Percentiles rank a stretch among this genome's conserved stretches.
Evolutionary conservation across 2,888 invertebrate genomes (phyloP).

Genomic region (Oegoconia quadripuncta): DNA sequence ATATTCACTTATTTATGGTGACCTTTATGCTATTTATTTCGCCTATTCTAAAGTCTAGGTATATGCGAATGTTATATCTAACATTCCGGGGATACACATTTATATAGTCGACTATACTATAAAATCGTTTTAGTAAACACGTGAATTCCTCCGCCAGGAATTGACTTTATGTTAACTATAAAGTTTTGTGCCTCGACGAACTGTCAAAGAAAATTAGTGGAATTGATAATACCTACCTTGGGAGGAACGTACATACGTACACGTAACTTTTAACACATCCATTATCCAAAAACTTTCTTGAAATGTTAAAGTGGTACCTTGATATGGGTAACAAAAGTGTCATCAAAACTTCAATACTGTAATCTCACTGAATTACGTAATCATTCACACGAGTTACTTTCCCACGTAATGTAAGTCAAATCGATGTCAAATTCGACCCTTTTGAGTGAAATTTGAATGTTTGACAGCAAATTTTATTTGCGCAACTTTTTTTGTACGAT

Average conservation of each 20-base stretch:
- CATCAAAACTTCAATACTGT: conserved; percentile 2
- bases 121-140: no score
- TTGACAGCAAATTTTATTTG: conserved; percentile 68
- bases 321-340: conserved; percentile 15
- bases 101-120: no score
- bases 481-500: conserved; percentile 57
- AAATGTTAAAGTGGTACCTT: conserved; percentile 16
- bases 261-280: conserved; percentile 13
- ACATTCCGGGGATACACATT: no score
- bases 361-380: conserved; percentile 20
- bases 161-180: no score
- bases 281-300: conserved; percentile 13
- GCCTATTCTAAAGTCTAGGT: no score
- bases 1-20: no score
- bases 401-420: conserved; percentile 62
- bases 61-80: no score
- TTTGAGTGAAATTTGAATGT: conserved; percentile 64
- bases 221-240: not conserved
- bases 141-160: no score
- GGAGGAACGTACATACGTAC: conserved; percentile 4
- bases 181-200: no score
- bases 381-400: conserved; percentile 38
- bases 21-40: no score
- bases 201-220: no score
- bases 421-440: conserved; percentile 50